Percentiles rank a stretch among this genome's conserved stretches.
These are phyloP conservation scores for Rhizoglyphus robini DNA, from an alignment of 1,140 invertebrate species.

Conservation along the genomic window DNA sequence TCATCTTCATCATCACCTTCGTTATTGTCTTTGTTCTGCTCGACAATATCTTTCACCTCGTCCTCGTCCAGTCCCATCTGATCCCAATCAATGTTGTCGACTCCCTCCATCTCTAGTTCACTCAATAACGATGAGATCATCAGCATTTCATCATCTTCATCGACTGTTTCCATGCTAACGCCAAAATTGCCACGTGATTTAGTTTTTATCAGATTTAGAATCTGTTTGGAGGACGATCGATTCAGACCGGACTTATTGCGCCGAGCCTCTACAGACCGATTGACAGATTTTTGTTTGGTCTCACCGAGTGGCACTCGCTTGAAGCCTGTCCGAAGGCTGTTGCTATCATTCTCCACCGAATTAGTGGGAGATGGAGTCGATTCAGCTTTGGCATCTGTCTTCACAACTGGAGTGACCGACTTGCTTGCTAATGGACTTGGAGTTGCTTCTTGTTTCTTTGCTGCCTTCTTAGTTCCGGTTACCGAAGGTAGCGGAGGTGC, in stretches of 20 bases:
- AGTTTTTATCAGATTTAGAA: conserved; percentile 23
- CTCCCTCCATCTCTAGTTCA: conserved; percentile 20
- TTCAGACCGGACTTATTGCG: conserved; percentile 13
- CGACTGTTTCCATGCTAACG: conserved; percentile 16
- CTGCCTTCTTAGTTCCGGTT: not conserved
- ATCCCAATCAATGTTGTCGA: conserved; percentile 23
- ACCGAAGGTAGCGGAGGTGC: not conserved
- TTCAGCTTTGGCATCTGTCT: not conserved
- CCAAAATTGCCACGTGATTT: conserved; percentile 17
- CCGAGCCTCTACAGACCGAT: conserved; percentile 6
- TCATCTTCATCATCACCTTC: conserved; percentile 9
- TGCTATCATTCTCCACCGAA: not conserved
- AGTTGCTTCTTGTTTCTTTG: not conserved
- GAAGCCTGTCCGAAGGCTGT: not conserved
- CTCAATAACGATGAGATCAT: conserved; percentile 14
- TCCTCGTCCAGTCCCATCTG: conserved; percentile 14
- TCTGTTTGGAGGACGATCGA: conserved; percentile 19
- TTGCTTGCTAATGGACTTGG: not conserved
- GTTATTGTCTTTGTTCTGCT: conserved; percentile 6
- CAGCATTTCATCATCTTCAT: conserved; percentile 24
- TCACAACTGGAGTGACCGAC: not conserved
- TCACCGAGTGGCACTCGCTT: conserved; percentile 2
- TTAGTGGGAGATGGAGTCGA: not conserved
- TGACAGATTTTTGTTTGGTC: conserved; percentile 18
- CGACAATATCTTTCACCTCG: conserved; percentile 21